phyloP scores from a whole-genome alignment of 1,140 invertebrate genomes.

The Psilanteris sp. region DNA sequence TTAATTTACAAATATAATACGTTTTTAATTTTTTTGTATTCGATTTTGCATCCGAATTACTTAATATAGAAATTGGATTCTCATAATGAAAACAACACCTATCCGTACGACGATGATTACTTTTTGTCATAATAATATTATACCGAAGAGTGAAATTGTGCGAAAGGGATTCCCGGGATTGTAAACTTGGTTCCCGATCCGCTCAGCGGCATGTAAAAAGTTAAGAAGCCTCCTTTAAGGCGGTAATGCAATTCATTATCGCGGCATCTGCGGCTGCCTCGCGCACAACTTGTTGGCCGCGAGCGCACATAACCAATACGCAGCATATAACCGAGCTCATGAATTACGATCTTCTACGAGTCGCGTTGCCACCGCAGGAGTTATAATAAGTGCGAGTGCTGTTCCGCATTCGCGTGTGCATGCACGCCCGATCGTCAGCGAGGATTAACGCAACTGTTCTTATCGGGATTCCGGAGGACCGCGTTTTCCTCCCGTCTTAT shows the following conservation, averaged over 20 bases:
- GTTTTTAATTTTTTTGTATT: too few relatives aligned
- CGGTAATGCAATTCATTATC: constrained; percentile 62
- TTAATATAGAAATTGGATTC: too few relatives aligned
- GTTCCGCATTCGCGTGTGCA: constrained; percentile 51
- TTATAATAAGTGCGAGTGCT: constrained; percentile 60
- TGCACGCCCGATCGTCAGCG: constrained; percentile 39
- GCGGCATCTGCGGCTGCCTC: constrained; percentile 44
- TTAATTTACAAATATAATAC: too few relatives aligned
- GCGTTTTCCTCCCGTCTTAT: constrained; percentile 21
- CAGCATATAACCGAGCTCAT: constrained; percentile 36
- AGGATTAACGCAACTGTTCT: constrained; percentile 54
- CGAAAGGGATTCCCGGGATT: constrained; percentile 30
- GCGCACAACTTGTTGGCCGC: constrained; percentile 24
- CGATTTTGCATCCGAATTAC: too few relatives aligned
- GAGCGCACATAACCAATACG: constrained; percentile 55
- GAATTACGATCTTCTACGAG: constrained; percentile 54
- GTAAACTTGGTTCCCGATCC: constrained; percentile 31
- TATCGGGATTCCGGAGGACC: constrained; percentile 48
- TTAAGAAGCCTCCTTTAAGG: constrained; percentile 37
- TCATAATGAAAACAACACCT: too few relatives aligned
- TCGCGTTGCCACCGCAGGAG: constrained; percentile 56
- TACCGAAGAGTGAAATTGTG: constrained; percentile 19
- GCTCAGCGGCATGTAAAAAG: constrained; percentile 47
- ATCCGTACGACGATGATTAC: neutral
- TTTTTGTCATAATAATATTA: constrained; percentile 12